Base-by-base conservation (phyloP, 2,797 vertebrate species). In the Eremophila alpestris region DNA sequence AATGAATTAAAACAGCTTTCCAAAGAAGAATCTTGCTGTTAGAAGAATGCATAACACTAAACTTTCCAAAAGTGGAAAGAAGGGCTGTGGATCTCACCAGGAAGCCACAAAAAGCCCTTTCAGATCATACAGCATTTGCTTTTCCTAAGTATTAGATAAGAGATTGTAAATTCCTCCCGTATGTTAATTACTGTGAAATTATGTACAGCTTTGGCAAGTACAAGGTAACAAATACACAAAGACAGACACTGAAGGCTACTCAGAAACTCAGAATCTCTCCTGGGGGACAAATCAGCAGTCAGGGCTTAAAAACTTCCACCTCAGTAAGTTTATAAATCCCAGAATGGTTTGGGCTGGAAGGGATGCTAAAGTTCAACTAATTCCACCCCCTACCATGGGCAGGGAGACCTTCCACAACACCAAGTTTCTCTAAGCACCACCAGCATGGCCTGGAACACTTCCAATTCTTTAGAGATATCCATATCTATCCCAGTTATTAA, bases 1-100 rank as follows among this genome's bases (percentile, higher is more conserved):
- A 96, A 92, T 2, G 2, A 85, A 79, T 45, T 38, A 60, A 78
- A 94, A 83, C 5, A 70, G 75, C 67, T 87, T 84, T 85, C 58
- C 65, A 58, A 43, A 52, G 36, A 89, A 76, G 19, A 76, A 63
- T 79, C 77, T 77, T 32, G 27, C 77, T 76, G 70, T 76, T 91
- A 67, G 17, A 29, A 88, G 58, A 93, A 83, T 36, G 65, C 67
- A 59, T 45, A 94, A 78, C 19, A 27, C 16, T 4, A 10, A 58
- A 83, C 27, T 21, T 80, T 71, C 68, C 48, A 40, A 79, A 83
- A 46, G 70, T 2, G 2, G 56, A 62, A 80, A 54, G n/a, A 63
- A 52, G 30, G 18, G 20, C 27, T 52, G 54, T 34, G 49, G 58
- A 34, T 73, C 48, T 29, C 74, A 92, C 40, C 80, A 69, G 46